Conservation (phyloP, 2,888 invertebrate genomes). For the Apodemia zela region DNA sequence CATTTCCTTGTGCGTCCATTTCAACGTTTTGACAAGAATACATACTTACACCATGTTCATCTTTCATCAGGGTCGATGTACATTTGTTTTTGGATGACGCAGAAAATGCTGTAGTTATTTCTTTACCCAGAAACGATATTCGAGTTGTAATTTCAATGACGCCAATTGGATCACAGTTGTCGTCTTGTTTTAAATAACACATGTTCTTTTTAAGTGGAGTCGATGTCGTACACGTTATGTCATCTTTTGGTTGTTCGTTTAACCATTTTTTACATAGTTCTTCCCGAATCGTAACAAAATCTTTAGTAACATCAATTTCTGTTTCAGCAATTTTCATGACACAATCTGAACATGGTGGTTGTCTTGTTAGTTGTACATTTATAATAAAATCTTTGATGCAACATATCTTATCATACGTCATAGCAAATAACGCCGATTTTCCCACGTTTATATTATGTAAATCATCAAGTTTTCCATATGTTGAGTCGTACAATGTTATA, state of each 20-base stretch:
- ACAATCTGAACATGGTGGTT: conserved; percentile 65
- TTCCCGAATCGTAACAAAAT: conserved; percentile 54
- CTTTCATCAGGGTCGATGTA: conserved; percentile 54
- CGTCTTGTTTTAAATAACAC: conserved; percentile 57
- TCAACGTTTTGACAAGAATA: conserved; percentile 71
- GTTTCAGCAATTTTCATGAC: conserved; percentile 65
- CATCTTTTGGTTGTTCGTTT: conserved; percentile 59
- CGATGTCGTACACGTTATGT: conserved; percentile 65
- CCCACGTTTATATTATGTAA: conserved; percentile 62
- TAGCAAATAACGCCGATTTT: conserved; percentile 68
- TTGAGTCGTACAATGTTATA: conserved; percentile 59
- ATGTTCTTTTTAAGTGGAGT: conserved; percentile 62
- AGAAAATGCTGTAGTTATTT: conserved; percentile 68
- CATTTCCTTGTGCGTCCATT: conserved; percentile 70
- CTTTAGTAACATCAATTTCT: conserved; percentile 58
- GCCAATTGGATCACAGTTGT: conserved; percentile 59
- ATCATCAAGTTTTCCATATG: conserved; percentile 60
- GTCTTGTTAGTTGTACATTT: conserved; percentile 55
- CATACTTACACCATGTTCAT: conserved; percentile 67
- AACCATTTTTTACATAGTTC: conserved; percentile 65
- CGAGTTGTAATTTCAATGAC: conserved; percentile 63
- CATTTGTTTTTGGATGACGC: conserved; percentile 53
- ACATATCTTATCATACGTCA: conserved; percentile 74
- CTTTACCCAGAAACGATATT: conserved; percentile 72
- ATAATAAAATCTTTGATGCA: conserved; percentile 59